Evolutionary conservation across 1,140 invertebrate species (phyloP), one percentile per base, ranked within the genome.

Genomic region (Apis cerana): DNA sequence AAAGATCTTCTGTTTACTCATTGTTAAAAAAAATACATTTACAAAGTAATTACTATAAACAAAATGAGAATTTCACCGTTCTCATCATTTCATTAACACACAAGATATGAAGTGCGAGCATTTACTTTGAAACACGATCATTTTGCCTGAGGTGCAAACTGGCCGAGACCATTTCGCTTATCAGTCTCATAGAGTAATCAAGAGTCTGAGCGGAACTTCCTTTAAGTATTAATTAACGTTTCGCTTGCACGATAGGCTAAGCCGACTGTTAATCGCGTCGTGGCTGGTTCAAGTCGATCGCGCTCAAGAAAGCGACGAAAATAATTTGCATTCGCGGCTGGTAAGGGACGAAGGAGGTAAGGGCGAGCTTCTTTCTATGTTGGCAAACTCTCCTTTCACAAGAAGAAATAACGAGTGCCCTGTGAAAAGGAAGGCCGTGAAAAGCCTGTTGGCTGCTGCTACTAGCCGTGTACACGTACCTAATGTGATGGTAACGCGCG

Each of bases 401-500:
- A 12, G 23, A 48, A 81, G 67, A 89, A 90, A 88, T 89, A 90
- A 90, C 86, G 82, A 90, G 79, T 84, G 65, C 71, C 79, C 56
- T 83, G 79, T 89, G 80, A 90, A 89, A 87, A 88, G 74, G 33
- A 61, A 43, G 68, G 75, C 74, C 61, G 82, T 89, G 77, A 80
- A 83, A 88, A 90, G 68, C 80, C 43, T 27, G 21, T 33, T n/a
- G 1, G 50, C 33, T 9, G 27, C 61, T 54, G 56, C 62, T 17
- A 27, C 23, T 64, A 27, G 8, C 59, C 62, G 61, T 87, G 71
- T 85, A 72, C 80, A 80, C 75, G 71, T 79, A 83, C 80, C 80
- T 83, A 87, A 81, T 82, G 85, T 70, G 84, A 69, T 85, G 62
- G 80, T 81, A 87, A 89, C 84, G 67, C 74, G 69, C 82, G 85